Percentiles rank a stretch among this genome's conserved stretches.
Evolutionary conservation across 2,113 vertebrate genomes (phyloP).

Genomic region (Vulpes ferrilata): DNA sequence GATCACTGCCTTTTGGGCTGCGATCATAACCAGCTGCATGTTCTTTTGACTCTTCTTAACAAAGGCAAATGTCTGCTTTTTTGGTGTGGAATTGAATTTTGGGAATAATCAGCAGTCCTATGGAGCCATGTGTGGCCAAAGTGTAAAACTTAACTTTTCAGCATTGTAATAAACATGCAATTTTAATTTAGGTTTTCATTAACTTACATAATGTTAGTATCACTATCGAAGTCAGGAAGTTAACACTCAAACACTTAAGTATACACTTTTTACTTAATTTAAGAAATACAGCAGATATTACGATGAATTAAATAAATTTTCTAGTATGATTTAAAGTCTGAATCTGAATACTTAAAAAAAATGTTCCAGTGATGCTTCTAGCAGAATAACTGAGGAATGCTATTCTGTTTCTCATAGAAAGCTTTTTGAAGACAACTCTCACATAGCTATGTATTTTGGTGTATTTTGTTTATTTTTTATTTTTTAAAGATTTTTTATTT

Average conservation of each 20-base stretch:
- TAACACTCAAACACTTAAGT: slow-evolving; percentile 30
- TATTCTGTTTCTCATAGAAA: slow-evolving; percentile 27
- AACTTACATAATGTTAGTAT: background rate
- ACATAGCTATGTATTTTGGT: background rate
- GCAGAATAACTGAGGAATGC: background rate
- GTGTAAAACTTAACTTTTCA: slow-evolving; percentile 44
- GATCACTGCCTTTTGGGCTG: background rate
- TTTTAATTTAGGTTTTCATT: slow-evolving; percentile 4
- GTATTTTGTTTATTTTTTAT: background rate
- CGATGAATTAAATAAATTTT: background rate
- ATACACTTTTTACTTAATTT: slow-evolving; percentile 16
- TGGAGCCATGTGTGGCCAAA: background rate
- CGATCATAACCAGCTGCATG: background rate
- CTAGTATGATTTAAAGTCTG: slow-evolving; percentile 15
- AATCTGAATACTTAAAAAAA: slow-evolving; percentile 1
- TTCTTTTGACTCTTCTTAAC: background rate
- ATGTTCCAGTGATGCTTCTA: background rate
- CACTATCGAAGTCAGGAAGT: background rate
- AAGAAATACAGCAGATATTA: slow-evolving; percentile 1
- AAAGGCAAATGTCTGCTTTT: background rate
- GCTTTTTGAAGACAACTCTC: background rate
- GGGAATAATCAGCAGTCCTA: background rate
- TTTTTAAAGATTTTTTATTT: too few species aligned
- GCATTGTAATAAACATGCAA: background rate
- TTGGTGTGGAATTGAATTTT: background rate